phyloP scores from a whole-genome alignment of 64 coral and sea anemone genomes.

The Stichodactyla helianthus region DNA sequence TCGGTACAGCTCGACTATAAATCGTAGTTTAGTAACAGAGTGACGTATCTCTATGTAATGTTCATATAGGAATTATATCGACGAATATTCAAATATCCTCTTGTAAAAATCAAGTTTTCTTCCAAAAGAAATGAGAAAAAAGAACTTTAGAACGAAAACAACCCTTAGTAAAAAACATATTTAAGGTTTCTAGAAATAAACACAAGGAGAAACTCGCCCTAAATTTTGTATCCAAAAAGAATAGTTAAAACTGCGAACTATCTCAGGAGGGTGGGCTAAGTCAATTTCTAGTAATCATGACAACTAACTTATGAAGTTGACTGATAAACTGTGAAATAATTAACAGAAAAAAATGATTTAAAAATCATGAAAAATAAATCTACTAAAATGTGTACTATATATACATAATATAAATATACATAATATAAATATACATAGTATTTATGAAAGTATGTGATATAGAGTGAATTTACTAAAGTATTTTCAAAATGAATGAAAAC shows the following conservation, averaged over 20 bases:
- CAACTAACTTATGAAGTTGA: background rate
- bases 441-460: slow-evolving; percentile 2
- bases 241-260: background rate
- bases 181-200: background rate
- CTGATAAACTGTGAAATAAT: background rate
- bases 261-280: background rate
- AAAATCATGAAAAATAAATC: background rate
- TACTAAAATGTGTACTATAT: background rate
- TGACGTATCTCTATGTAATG: background rate
- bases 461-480: slow-evolving; percentile 3
- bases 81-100: background rate
- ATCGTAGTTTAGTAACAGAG: background rate
- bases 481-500: slow-evolving; percentile 13
- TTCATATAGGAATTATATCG: background rate
- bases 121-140: background rate
- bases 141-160: background rate
- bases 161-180: background rate
- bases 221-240: background rate
- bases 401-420: slow-evolving; percentile 4
- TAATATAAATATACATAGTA: slow-evolving; percentile 3
- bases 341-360: background rate
- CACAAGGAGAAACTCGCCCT: background rate
- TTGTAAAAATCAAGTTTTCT: background rate
- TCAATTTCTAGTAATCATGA: background rate
- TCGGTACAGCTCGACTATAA: background rate